Evolutionary conservation across 2,113 vertebrate genomes (phyloP).

Genomic region (Cichladusa arquata): DNA sequence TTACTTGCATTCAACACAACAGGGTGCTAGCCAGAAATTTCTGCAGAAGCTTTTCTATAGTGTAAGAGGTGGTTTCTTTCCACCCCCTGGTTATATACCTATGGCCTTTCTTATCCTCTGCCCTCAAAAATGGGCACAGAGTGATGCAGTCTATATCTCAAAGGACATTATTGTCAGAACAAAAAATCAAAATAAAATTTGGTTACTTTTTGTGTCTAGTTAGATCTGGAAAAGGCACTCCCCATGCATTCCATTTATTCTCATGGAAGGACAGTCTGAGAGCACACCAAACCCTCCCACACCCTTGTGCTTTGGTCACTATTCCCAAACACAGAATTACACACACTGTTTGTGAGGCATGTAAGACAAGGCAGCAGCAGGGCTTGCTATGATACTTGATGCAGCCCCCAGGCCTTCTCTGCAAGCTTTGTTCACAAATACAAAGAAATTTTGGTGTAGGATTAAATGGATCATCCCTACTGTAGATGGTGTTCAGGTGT

Average conservation of each 20-base stretch:
- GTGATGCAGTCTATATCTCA: not conserved
- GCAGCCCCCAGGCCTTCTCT: not conserved
- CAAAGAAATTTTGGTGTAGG: not conserved
- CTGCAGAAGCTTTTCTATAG: not conserved
- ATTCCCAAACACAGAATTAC: not conserved
- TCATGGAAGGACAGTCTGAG: accelerated
- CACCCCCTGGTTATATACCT: not conserved
- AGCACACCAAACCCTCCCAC: not conserved
- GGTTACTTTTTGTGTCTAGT: not conserved
- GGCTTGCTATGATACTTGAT: not conserved
- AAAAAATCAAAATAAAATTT: not conserved
- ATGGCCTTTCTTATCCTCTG: not conserved
- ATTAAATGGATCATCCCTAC: not conserved
- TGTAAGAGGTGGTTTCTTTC: not conserved
- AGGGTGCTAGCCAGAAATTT: not conserved
- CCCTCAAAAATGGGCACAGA: not conserved
- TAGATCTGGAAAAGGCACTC: not conserved
- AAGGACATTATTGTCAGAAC: not conserved
- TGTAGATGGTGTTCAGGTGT: not conserved
- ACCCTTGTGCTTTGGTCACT: not conserved
- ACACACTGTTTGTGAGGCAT: not conserved
- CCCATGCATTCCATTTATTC: not conserved
- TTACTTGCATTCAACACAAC: not conserved
- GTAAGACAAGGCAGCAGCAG: not conserved
- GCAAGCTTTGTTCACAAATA: not conserved